phyloP scores from a whole-genome alignment of 2,113 vertebrate species.

The Scalopus aquaticus region DNA sequence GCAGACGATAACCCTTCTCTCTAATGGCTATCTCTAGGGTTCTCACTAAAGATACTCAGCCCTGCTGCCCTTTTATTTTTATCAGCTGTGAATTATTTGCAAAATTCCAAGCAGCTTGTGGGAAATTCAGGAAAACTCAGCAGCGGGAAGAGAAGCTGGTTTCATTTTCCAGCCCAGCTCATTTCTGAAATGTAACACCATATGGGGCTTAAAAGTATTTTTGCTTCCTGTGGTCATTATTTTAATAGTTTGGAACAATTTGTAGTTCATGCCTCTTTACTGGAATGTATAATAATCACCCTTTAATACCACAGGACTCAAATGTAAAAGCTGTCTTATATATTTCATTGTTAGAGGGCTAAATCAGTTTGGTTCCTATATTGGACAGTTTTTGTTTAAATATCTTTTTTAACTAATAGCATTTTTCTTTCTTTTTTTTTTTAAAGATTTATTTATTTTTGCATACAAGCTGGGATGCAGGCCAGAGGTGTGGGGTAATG shows the following conservation, averaged over 20 bases:
- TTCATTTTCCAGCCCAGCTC: slow-evolving; percentile 65
- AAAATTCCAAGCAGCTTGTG: slow-evolving; percentile 82
- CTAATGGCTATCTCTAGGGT: slow-evolving; percentile 76
- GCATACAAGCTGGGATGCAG: too few species aligned
- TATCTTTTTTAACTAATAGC: neutral
- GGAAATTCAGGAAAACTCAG: slow-evolving; percentile 80
- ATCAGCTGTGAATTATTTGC: slow-evolving; percentile 81
- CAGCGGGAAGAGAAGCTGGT: slow-evolving; percentile 48
- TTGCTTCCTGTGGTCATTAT: slow-evolving; percentile 80
- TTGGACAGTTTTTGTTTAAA: slow-evolving; percentile 27
- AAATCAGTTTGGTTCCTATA: slow-evolving; percentile 67
- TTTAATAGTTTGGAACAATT: slow-evolving; percentile 78
- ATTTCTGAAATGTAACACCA: slow-evolving; percentile 81
- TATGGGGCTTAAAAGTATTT: slow-evolving; percentile 80
- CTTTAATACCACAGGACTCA: slow-evolving; percentile 77
- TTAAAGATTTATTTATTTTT: too few species aligned
- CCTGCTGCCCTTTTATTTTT: slow-evolving; percentile 77
- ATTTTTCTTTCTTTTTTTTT: slow-evolving; percentile 15
- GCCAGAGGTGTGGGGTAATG: too few species aligned
- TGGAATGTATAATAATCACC: slow-evolving; percentile 77
- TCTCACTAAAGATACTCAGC: slow-evolving; percentile 76
- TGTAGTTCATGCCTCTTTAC: slow-evolving; percentile 45
- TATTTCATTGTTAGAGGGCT: slow-evolving; percentile 44
- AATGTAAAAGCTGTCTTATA: slow-evolving; percentile 73
- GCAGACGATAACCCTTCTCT: slow-evolving; percentile 75